Conservation (phyloP, 2,888 invertebrate genomes). For the Lochmaea crataegi region DNA sequence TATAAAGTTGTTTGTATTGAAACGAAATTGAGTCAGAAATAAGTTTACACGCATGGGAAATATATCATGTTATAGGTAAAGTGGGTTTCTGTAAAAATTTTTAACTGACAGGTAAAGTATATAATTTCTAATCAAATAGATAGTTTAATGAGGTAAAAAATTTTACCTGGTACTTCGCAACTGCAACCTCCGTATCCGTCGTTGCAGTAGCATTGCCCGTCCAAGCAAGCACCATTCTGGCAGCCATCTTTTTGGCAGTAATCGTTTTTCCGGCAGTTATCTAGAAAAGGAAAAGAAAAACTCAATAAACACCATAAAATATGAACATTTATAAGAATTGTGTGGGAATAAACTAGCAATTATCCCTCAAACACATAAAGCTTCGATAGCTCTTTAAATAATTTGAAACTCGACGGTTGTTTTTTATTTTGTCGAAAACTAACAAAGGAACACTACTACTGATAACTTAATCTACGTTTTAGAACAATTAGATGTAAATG, state of each 20-base stretch:
- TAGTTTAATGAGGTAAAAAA: background rate
- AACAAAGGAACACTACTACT: no score
- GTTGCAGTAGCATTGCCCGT: slow-evolving; percentile 94
- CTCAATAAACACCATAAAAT: no score
- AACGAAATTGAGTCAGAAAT: background rate
- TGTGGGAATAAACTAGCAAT: no score
- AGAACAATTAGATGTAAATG: no score
- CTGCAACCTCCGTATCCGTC: slow-evolving; percentile 95
- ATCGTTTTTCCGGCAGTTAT: slow-evolving; percentile 92
- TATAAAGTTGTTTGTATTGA: background rate
- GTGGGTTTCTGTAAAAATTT: background rate
- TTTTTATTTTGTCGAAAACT: no score
- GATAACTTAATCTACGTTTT: no score
- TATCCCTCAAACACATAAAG: no score
- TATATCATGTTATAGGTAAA: background rate
- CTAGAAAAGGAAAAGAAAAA: slow-evolving; percentile 67
- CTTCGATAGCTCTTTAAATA: no score
- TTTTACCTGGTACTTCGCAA: slow-evolving; percentile 89
- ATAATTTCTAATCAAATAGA: background rate
- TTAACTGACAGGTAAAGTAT: background rate
- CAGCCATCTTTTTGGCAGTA: slow-evolving; percentile 76
- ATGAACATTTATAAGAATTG: no score
- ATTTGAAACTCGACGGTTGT: no score
- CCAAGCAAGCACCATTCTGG: slow-evolving; percentile 93
- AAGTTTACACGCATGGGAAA: background rate